Base-by-base conservation (phyloP, 2,888 invertebrate genomes). In the Dolichomitus sp. region DNA sequence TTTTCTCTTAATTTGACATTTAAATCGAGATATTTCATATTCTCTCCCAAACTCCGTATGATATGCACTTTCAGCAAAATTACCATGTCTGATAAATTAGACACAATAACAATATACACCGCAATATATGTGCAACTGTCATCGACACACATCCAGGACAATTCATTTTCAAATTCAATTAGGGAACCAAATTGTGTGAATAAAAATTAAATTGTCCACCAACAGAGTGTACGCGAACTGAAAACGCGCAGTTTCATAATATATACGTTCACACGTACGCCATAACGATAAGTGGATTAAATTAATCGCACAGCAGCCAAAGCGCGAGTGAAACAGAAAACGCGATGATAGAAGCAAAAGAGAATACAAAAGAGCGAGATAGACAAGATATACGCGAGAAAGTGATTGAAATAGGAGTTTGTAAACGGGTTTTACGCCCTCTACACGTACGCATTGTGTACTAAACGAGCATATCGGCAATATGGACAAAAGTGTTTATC, bases 271-370 rank as follows among this genome's bases (percentile, higher is more conserved):
- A 33, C 59, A 37, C 19, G 23, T 57, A 19, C 65, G 66, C 72
- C 37, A 40, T 66, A 73, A 73, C 79, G 79, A 79, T 73, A 68
- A 79, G 79, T 79, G 72, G 79, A 79, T 79, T 68, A 68, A 73
- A 79, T 79, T 73, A 73, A 68, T 73, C 59, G 54, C 63, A 19
- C 27, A 50, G 50, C 61, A 30, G 33, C 45, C 12, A 17, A 42
- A 50, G 66, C 17, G 48, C 2, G 42, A 40, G 54, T 5, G 33
- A 70, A n/a, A 63, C 6, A 69, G 42, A 59, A 37, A 19, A 59
- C 9, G 61, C 30, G 9, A 48, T 40, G 45, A 52, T 17, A 42
- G 45, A 50, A 17, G 33, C 12, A 11, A 23, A 17, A 6, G 48
- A 33, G n/a, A 9, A n/a, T 33, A 66, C 6, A 33, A 42, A n/a